A percentile compares a stretch with the other conserved stretches of the same genome.
These are phyloP conservation scores for Epiperipatus broadwayi DNA, from an alignment of 2,888 invertebrate genomes.

Conservation along the genomic window DNA sequence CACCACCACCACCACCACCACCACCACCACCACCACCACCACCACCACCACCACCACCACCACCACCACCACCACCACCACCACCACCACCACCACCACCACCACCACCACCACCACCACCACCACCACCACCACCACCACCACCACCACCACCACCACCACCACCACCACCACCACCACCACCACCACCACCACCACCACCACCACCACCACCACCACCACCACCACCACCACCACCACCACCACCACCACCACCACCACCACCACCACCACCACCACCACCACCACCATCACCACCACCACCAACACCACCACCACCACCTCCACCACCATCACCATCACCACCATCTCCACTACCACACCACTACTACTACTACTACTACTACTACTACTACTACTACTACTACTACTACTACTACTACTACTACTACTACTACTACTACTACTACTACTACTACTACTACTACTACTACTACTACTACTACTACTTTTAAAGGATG, in stretches of 20 bases:
- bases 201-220: not conserved
- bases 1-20: conserved; percentile 3
- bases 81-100: conserved; percentile 3
- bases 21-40: not conserved
- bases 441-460: no score
- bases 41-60: conserved; percentile 3
- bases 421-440: no score
- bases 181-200: no score
- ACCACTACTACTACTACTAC: no score
- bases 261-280: not conserved
- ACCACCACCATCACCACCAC: no score
- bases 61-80: conserved; percentile 3
- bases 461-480: no score
- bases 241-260: not conserved
- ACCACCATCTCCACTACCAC: conserved; percentile 1
- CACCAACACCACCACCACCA: no score
- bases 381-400: no score
- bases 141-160: conserved; percentile 3
- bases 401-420: no score
- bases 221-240: not conserved
- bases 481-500: no score
- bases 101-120: conserved; percentile 3
- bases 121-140: conserved; percentile 3
- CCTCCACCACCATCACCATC: conserved; percentile 3
- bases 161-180: conserved; percentile 3